Conservation (phyloP, 1,140 invertebrate species). For the Epicauta chinensis region DNA sequence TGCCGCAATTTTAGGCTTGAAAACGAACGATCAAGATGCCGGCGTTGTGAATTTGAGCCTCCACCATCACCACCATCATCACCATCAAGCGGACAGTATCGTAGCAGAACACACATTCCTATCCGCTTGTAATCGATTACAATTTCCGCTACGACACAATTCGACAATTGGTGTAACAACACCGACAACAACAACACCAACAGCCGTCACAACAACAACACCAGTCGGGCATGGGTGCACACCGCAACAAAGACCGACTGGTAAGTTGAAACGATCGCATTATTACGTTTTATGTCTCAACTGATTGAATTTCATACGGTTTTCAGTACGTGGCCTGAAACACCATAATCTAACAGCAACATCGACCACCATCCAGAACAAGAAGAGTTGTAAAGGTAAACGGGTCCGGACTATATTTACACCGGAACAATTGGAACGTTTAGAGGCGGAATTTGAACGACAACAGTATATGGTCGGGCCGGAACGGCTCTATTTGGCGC, state of each 20-base stretch:
- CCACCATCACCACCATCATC: conserved; percentile 17
- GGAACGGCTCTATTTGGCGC: conserved; percentile 82
- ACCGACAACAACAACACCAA: conserved; percentile 24
- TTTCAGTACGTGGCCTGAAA: conserved; percentile 35
- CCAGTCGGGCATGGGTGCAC: conserved; percentile 25
- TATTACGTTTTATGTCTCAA: neutral
- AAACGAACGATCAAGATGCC: conserved; percentile 40
- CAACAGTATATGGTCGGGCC: conserved; percentile 97
- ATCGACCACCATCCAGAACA: conserved; percentile 26
- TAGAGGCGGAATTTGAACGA: conserved; percentile 86
- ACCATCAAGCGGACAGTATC: too few species aligned
- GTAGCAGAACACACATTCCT: conserved; percentile 19
- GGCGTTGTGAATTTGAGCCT: conserved; percentile 38
- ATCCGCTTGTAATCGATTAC: conserved; percentile 32
- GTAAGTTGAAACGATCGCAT: conserved; percentile 19
- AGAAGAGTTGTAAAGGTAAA: conserved; percentile 52
- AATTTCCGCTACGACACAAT: conserved; percentile 31
- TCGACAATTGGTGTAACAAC: conserved; percentile 16
- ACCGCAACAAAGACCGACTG: conserved; percentile 28
- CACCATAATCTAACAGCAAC: too few species aligned
- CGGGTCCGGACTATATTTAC: conserved; percentile 92
- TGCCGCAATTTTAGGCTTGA: conserved; percentile 69
- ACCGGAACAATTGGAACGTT: conserved; percentile 81
- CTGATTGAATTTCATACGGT: conserved; percentile 1
- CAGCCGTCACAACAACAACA: conserved; percentile 25